These are phyloP conservation scores for Drosophila multiciliata DNA, from an alignment of 2,888 invertebrate species.

Conservation along the genomic window DNA sequence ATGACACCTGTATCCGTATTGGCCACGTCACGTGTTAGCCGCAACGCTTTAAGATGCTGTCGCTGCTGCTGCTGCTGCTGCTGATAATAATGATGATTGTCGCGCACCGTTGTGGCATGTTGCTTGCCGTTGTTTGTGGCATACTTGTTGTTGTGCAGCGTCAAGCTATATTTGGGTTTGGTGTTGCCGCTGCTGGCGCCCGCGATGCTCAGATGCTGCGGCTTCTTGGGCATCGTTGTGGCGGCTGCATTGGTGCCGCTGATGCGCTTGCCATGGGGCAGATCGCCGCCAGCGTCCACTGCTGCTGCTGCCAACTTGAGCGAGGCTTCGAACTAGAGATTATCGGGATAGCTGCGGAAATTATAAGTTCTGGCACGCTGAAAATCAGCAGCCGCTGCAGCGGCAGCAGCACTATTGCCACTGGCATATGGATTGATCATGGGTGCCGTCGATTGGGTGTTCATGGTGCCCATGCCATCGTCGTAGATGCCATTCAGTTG, in stretches of 20 bases:
- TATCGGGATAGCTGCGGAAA: slow-evolving; percentile 84
- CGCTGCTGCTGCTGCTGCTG: slow-evolving; percentile 69
- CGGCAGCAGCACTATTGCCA: slow-evolving; percentile 63
- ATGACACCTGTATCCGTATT: slow-evolving; percentile 24
- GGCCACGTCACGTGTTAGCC: slow-evolving; percentile 63
- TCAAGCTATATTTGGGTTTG: slow-evolving; percentile 76
- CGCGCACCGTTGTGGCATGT: slow-evolving; percentile 45
- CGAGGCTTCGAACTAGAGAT: slow-evolving; percentile 84
- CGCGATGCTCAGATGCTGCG: slow-evolving; percentile 69
- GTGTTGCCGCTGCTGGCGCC: slow-evolving; percentile 30
- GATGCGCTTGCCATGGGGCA: slow-evolving; percentile 20
- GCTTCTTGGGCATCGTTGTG: slow-evolving; percentile 79
- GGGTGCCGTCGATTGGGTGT: slow-evolving; percentile 84
- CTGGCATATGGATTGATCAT: slow-evolving; percentile 82
- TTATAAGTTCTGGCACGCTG: slow-evolving; percentile 84
- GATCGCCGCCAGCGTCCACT: slow-evolving; percentile 31
- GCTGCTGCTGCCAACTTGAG: slow-evolving; percentile 69
- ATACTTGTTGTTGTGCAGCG: slow-evolving; percentile 73
- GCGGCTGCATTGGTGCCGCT: slow-evolving; percentile 15
- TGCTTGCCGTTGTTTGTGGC: slow-evolving; percentile 45
- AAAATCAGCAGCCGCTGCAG: slow-evolving; percentile 79
- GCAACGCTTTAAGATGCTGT: slow-evolving; percentile 72
- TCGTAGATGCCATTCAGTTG: slow-evolving; percentile 80
- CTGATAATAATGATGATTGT: slow-evolving; percentile 64
- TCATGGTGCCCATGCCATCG: slow-evolving; percentile 83